A percentile compares a stretch with the other conserved stretches of the same genome.
Evolutionary conservation across 2,888 invertebrate species (phyloP).

Genomic region (Ophion obscuratus): DNA sequence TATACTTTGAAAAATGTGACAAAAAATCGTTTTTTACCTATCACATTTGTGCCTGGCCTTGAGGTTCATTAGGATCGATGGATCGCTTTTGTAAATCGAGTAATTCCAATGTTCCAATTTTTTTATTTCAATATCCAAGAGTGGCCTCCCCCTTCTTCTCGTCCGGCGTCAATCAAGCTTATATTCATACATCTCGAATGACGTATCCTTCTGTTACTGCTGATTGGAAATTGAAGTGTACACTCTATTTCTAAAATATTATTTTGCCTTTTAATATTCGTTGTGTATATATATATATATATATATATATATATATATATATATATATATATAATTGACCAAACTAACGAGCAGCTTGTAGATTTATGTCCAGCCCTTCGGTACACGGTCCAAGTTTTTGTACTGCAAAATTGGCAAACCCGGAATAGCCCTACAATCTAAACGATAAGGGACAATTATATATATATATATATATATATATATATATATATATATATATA

Average conservation of each 20-base stretch:
- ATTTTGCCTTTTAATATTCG: neutral
- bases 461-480: neutral
- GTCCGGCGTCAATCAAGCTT: slow-evolving; percentile 64
- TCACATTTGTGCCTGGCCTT: no score
- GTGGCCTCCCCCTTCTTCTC: neutral
- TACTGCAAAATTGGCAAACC: neutral
- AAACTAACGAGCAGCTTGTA: slow-evolving; percentile 7
- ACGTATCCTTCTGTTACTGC: slow-evolving; percentile 61
- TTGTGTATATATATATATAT: neutral
- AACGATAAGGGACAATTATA: neutral
- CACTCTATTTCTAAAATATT: neutral
- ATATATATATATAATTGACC: neutral
- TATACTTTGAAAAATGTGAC: no score
- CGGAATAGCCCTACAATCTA: neutral
- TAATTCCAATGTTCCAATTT: no score
- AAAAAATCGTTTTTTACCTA: no score
- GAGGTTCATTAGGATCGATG: no score
- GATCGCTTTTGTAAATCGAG: no score
- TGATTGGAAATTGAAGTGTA: slow-evolving; percentile 63
- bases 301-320: no score
- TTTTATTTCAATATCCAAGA: no score
- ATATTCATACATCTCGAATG: slow-evolving; percentile 66
- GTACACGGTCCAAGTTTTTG: neutral
- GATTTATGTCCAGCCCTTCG: neutral
- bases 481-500: neutral